Evolutionary conservation across 1,140 invertebrate species (phyloP).

Genomic region (Lanistes nyassanus): DNA sequence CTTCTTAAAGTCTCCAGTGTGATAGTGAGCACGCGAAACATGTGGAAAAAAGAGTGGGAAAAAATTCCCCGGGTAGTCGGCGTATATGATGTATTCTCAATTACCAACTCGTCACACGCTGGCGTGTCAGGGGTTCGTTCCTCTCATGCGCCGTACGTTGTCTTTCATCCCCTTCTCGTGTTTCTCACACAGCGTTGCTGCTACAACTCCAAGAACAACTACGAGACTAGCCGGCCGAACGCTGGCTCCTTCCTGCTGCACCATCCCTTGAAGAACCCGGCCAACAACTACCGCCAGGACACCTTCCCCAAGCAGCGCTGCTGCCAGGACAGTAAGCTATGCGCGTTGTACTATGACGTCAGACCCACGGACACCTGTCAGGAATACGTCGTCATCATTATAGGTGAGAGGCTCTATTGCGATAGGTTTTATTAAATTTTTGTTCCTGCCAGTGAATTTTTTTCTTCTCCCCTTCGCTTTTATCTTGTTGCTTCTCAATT

Average conservation of each 20-base stretch:
- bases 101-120: background rate
- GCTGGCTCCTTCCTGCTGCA: slow-evolving; percentile 2
- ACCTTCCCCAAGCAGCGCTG: slow-evolving; percentile 10
- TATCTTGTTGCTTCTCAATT: too few species aligned
- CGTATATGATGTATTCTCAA: too few species aligned
- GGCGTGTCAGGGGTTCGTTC: background rate
- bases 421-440: too few species aligned
- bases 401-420: too few species aligned
- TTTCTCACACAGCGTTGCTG: slow-evolving; percentile 9
- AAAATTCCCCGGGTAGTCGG: too few species aligned
- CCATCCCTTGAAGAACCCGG: background rate
- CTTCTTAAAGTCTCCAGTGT: too few species aligned
- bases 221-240: background rate
- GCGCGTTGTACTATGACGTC: slow-evolving; percentile 18
- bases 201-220: slow-evolving; percentile 3
- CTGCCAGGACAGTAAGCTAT: slow-evolving; percentile 1
- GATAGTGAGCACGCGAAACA: too few species aligned
- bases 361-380: background rate
- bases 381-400: background rate
- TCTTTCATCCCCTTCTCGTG: background rate
- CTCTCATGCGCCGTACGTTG: background rate
- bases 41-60: too few species aligned
- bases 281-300: background rate
- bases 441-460: too few species aligned
- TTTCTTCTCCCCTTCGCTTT: too few species aligned